Evolutionary conservation across 1,140 invertebrate species (phyloP).

Genomic region (Micrasema minimum): DNA sequence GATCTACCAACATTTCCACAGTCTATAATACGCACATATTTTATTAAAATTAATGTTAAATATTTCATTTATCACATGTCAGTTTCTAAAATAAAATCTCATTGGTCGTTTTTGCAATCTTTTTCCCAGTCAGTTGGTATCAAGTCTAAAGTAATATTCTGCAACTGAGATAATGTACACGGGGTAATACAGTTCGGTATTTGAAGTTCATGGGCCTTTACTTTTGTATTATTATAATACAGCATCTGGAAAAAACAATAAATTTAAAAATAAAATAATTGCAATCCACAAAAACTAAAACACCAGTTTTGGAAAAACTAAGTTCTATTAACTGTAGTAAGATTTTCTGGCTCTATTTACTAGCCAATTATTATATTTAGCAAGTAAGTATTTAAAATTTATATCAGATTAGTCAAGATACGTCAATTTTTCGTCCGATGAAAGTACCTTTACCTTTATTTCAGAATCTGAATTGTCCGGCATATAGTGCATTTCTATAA

Average conservation of each 20-base stretch:
- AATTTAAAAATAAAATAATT: too few species aligned
- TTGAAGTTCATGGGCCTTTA: constrained; percentile 59
- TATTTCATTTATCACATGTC: background rate
- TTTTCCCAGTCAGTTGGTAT: constrained; percentile 66
- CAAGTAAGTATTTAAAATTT: too few species aligned
- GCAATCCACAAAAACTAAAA: too few species aligned
- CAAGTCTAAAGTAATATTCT: constrained; percentile 59
- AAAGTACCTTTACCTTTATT: constrained; percentile 68
- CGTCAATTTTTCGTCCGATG: too few species aligned
- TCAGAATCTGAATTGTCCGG: constrained; percentile 59
- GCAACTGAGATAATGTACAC: constrained; percentile 64
- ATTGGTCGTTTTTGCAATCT: constrained; percentile 59
- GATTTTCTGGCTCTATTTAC: too few species aligned
- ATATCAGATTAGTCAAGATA: too few species aligned
- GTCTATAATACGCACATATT: too few species aligned
- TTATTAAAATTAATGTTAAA: too few species aligned
- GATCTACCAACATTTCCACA: too few species aligned
- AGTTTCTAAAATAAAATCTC: background rate
- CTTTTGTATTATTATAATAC: constrained; percentile 61
- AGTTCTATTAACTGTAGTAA: too few species aligned
- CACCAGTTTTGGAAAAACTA: too few species aligned
- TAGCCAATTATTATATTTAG: too few species aligned
- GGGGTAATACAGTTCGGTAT: constrained; percentile 65
- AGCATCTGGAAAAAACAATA: constrained; percentile 42
- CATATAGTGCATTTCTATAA: constrained; percentile 73